Evolutionary conservation across 2,113 vertebrate species (phyloP).

Genomic region (Tympanuchus pallidicinctus): DNA sequence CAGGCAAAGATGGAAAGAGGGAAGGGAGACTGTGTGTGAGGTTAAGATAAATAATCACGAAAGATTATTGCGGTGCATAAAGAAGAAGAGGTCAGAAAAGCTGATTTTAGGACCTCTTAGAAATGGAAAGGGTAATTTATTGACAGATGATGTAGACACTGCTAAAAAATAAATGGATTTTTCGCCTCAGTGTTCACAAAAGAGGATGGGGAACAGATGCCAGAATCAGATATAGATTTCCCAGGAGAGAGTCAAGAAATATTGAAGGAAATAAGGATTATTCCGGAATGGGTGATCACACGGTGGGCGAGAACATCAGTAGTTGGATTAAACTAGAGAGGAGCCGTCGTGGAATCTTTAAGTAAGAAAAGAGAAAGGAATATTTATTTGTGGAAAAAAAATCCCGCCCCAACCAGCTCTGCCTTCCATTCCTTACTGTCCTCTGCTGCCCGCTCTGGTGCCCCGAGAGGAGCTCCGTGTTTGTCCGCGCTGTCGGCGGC

Average conservation of each 20-base stretch:
- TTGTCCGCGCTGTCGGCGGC: neutral
- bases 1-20: neutral
- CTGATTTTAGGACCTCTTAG: slow-evolving; percentile 22
- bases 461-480: no score
- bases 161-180: slow-evolving; percentile 75
- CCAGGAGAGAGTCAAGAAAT: slow-evolving; percentile 65
- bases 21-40: neutral
- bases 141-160: slow-evolving; percentile 61
- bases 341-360: neutral
- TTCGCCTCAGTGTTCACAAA: slow-evolving; percentile 74
- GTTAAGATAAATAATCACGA: slow-evolving; percentile 22
- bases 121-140: slow-evolving; percentile 62
- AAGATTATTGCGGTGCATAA: neutral
- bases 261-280: slow-evolving; percentile 57
- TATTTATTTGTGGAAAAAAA: neutral
- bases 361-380: neutral
- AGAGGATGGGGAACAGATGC: slow-evolving; percentile 70
- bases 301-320: slow-evolving; percentile 2
- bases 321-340: neutral
- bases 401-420: neutral
- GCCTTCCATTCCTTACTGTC: neutral
- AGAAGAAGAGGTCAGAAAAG: slow-evolving; percentile 27
- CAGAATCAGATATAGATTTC: slow-evolving; percentile 67
- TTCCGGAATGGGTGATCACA: slow-evolving; percentile 49
- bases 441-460: accelerated